These are phyloP conservation scores for Eumacrocentrus americanus DNA, from an alignment of 2,888 invertebrate genomes.

Conservation along the genomic window DNA sequence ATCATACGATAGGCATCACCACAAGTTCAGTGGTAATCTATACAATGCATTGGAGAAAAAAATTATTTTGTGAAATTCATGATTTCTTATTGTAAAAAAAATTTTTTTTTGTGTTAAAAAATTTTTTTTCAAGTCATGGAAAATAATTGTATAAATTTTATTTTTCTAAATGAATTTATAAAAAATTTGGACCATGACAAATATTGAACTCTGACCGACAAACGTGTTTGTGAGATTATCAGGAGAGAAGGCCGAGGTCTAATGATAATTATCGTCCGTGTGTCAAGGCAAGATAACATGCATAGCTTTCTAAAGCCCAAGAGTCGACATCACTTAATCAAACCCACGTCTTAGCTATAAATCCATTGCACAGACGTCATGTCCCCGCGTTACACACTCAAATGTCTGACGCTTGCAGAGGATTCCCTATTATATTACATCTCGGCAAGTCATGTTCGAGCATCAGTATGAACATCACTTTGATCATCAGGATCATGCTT, in stretches of 20 bases:
- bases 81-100: neutral
- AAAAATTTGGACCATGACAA: neutral
- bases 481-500: neutral
- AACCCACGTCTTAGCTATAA: neutral
- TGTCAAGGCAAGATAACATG: constrained; percentile 20
- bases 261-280: constrained; percentile 17
- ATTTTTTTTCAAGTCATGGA: neutral
- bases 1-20: no score
- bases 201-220: neutral
- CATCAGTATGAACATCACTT: neutral
- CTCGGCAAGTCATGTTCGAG: neutral
- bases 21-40: neutral
- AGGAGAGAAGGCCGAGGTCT: neutral
- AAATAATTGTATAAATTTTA: no score
- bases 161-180: neutral
- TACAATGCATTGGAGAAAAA: neutral
- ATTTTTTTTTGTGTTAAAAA: neutral
- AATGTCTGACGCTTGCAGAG: neutral
- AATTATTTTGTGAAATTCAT: neutral
- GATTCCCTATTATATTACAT: neutral
- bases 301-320: neutral
- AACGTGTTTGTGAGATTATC: neutral
- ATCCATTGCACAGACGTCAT: neutral
- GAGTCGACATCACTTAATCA: constrained; percentile 6
- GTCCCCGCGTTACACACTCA: neutral